These are phyloP conservation scores for Acanthiza pusilla DNA, from an alignment of 2,797 vertebrate genomes.

Conservation along the genomic window DNA sequence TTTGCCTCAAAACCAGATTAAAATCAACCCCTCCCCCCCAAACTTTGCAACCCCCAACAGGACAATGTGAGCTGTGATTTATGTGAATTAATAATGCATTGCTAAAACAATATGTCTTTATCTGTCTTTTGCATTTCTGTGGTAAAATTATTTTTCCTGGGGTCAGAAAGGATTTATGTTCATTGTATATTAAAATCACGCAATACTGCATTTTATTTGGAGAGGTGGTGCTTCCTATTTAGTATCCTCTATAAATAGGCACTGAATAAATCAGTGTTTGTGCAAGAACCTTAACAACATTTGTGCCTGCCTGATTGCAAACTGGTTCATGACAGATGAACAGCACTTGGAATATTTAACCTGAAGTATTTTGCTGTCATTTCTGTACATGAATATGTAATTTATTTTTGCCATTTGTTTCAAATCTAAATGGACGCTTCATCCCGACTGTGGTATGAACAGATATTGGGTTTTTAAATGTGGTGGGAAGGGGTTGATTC, in stretches of 20 bases:
- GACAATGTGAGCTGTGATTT: background rate
- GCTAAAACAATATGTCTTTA: background rate
- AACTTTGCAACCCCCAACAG: background rate
- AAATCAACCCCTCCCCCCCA: background rate
- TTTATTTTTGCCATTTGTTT: background rate
- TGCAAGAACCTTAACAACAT: background rate
- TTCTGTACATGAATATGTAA: background rate
- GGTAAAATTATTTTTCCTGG: background rate
- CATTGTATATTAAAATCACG: background rate
- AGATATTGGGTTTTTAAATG: background rate
- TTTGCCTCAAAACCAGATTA: background rate
- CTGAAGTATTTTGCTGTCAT: background rate
- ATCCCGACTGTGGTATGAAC: background rate
- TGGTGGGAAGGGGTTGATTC: background rate
- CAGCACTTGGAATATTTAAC: background rate
- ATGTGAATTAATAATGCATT: background rate
- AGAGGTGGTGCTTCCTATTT: background rate
- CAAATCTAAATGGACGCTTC: background rate
- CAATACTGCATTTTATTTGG: background rate
- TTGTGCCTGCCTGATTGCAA: background rate
- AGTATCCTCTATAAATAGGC: background rate
- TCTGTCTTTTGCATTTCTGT: background rate
- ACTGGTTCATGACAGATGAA: background rate
- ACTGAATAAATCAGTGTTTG: background rate
- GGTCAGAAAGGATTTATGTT: background rate